Percentiles rank a stretch among this genome's conserved stretches.
Conservation (phyloP, 2,113 vertebrate genomes). For the Rhynchopsitta pachyrhyncha region DNA sequence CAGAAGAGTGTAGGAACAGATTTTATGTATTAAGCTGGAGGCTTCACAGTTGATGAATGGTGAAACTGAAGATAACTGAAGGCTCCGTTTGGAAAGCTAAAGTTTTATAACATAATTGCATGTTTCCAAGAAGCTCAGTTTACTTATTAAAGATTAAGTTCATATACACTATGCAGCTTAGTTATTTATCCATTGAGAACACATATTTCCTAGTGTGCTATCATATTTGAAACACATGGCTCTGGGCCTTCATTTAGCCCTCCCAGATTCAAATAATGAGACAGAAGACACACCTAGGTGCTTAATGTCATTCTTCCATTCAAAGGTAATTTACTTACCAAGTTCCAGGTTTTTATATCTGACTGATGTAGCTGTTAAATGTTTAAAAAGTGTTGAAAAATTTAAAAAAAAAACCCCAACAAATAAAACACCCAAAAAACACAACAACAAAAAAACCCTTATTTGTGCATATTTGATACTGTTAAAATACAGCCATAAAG, state of each 20-base stretch:
- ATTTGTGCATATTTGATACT: background rate
- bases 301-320: background rate
- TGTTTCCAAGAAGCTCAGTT: background rate
- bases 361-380: background rate
- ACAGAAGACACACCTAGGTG: background rate
- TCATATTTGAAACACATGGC: background rate
- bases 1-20: background rate
- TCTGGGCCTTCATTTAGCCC: background rate
- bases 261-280: background rate
- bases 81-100: background rate
- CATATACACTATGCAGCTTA: background rate
- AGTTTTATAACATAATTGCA: background rate
- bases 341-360: background rate
- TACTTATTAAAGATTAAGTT: background rate
- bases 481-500: background rate
- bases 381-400: background rate
- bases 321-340: background rate
- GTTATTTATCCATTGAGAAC: background rate
- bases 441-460: background rate
- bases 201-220: background rate
- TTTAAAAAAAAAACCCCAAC: background rate
- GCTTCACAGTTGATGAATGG: background rate
- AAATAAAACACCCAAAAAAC: background rate
- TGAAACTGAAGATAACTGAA: background rate
- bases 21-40: background rate